These are phyloP conservation scores for Hylaeus anthracinus DNA, from an alignment of 1,140 invertebrate genomes.

Conservation along the genomic window DNA sequence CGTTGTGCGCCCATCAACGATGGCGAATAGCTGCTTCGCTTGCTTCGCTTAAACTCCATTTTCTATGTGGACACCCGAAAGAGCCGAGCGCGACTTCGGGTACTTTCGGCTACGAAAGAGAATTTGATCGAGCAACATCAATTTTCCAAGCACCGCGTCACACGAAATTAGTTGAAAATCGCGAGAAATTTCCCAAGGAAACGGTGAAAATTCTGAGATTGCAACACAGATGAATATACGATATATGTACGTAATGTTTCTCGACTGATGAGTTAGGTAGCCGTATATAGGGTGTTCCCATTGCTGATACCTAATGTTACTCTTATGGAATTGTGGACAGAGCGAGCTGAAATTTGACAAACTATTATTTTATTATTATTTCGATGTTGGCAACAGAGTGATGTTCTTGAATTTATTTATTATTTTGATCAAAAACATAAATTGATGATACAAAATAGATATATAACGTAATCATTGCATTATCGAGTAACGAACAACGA, in stretches of 20 bases:
- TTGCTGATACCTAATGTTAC: background rate
- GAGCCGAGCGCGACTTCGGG: constrained; percentile 48
- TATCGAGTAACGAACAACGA: constrained; percentile 12
- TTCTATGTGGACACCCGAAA: constrained; percentile 66
- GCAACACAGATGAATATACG: background rate
- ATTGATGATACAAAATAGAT: too few relatives aligned
- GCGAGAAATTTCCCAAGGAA: background rate
- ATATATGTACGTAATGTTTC: too few relatives aligned
- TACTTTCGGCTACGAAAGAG: constrained; percentile 35
- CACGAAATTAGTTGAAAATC: background rate
- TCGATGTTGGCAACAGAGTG: too few relatives aligned
- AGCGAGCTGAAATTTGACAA: background rate
- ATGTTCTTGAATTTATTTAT: too few relatives aligned
- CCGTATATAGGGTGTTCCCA: background rate
- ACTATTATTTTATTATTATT: background rate
- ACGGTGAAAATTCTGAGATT: background rate
- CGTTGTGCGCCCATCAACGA: constrained; percentile 67
- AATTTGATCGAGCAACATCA: constrained; percentile 11
- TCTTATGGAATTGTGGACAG: background rate
- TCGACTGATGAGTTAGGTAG: too few relatives aligned
- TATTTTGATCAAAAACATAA: too few relatives aligned
- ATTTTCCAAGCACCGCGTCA: background rate
- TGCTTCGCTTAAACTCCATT: constrained; percentile 69
- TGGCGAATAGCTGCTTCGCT: constrained; percentile 72
- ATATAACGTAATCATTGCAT: background rate